A percentile compares a stretch with the other conserved stretches of the same genome.
Evolutionary conservation across 2,797 vertebrate species (phyloP).

Genomic region (Liasis olivaceus): DNA sequence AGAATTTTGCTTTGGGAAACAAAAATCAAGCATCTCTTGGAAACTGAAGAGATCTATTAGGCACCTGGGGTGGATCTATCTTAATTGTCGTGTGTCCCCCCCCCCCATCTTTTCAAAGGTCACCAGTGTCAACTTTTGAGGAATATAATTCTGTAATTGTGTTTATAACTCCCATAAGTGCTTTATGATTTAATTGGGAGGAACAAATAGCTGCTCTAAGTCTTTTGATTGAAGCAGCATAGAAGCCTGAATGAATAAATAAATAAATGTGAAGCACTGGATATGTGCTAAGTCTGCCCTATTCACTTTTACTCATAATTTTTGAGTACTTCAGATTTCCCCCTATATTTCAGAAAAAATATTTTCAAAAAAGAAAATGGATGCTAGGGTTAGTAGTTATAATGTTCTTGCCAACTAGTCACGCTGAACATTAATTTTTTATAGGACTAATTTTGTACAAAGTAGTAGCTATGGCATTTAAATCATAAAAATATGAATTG

Average conservation of each 20-base stretch:
- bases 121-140: background rate
- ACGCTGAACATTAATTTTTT: background rate
- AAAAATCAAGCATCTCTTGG: no score
- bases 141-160: background rate
- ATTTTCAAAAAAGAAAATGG: conserved; percentile 1
- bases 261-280: background rate
- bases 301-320: no score
- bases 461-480: background rate
- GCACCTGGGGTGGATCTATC: no score
- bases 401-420: background rate
- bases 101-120: no score
- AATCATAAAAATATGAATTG: background rate
- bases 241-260: no score
- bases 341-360: background rate
- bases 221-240: no score
- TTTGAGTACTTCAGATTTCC: background rate
- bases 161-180: no score
- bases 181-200: background rate
- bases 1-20: no score
- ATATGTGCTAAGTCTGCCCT: background rate
- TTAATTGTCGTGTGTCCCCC: no score
- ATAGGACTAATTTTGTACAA: background rate
- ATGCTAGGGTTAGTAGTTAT: background rate
- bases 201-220: no score
- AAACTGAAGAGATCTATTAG: no score